Evolutionary conservation across 2,113 vertebrate genomes (phyloP).

Genomic region (Ameiurus melas): DNA sequence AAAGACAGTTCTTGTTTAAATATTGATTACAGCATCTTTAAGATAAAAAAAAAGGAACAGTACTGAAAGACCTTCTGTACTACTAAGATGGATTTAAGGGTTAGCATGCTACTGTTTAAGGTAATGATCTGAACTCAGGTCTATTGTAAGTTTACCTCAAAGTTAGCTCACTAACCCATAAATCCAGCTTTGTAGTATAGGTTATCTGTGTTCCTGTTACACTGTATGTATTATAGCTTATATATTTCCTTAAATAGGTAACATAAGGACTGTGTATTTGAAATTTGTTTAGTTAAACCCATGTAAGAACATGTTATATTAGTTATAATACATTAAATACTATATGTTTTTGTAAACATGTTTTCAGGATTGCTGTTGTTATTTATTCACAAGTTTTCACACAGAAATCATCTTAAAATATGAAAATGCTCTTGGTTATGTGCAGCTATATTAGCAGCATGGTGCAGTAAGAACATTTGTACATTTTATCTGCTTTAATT

Average conservation of each 20-base stretch:
- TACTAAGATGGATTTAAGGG: background rate
- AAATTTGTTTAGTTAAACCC: slow-evolving; percentile 22
- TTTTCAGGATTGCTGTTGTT: slow-evolving; percentile 37
- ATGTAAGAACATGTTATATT: slow-evolving; percentile 37
- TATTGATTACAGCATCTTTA: background rate
- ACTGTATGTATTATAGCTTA: background rate
- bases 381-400: slow-evolving; percentile 16
- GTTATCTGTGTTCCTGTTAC: background rate
- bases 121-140: slow-evolving; percentile 1
- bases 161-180: slow-evolving; percentile 5
- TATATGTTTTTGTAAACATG: slow-evolving; percentile 44
- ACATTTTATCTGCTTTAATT: background rate
- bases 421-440: background rate
- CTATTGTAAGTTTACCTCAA: background rate
- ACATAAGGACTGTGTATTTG: slow-evolving; percentile 29
- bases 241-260: slow-evolving; percentile 37
- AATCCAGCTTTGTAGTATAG: background rate
- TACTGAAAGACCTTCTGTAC: background rate
- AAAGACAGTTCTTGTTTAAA: background rate
- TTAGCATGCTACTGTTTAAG: slow-evolving; percentile 23
- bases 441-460: background rate
- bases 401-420: slow-evolving; percentile 1
- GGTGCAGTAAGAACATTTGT: background rate
- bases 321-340: slow-evolving; percentile 38
- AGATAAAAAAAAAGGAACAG: background rate